Evolutionary conservation across 2,888 invertebrate species (phyloP), one percentile per base, ranked within the genome.

Genomic region (Agrilus mali): DNA sequence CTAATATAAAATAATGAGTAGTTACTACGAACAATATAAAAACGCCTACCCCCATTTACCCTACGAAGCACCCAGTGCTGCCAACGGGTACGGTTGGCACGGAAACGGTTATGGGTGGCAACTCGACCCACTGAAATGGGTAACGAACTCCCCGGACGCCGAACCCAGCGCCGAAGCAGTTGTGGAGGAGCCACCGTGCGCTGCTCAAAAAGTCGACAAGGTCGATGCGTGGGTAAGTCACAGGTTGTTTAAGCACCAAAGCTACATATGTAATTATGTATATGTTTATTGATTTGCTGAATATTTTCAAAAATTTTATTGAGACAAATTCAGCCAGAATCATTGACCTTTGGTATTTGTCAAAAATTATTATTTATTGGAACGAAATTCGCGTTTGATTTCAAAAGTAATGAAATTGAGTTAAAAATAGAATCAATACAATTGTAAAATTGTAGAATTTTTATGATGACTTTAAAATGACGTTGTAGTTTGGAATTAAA

Each of bases 101-200:
- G 67, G 67, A 14, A 64, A 65, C 48, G 67, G 67, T 4, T 66
- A 63, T 42, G 67, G 67, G 17, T 68, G 66, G 66, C 66, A 66
- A 50, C 48, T 64, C 6, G 66, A 67, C 50, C 63, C 65, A 6
- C 56, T 60, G 27, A 49, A 58, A 39, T 65, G 65, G 65, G 56
- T 59, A 6, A 57, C 55, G 4, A 53, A 60, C 1, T 55, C 60
- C 7, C 38, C 57, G 12, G 55, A 57, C 44, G 38, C 50, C 13
- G 49, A 47, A 17, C 49, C 44, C 35, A 49, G 47, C 15, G 42
- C 32, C 6, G 50, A 48, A n/a, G 51, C 47, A 1, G 52, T 53
- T 16, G 57, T 61, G 6, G 60, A 64, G 46, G 67, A 67, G 47
- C 63, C 63, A 3, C 49, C 54, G 7, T 57, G 66, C n/a, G 52